These are phyloP conservation scores for Tragelaphus scriptus DNA, from an alignment of 2,113 vertebrate genomes.

Conservation along the genomic window DNA sequence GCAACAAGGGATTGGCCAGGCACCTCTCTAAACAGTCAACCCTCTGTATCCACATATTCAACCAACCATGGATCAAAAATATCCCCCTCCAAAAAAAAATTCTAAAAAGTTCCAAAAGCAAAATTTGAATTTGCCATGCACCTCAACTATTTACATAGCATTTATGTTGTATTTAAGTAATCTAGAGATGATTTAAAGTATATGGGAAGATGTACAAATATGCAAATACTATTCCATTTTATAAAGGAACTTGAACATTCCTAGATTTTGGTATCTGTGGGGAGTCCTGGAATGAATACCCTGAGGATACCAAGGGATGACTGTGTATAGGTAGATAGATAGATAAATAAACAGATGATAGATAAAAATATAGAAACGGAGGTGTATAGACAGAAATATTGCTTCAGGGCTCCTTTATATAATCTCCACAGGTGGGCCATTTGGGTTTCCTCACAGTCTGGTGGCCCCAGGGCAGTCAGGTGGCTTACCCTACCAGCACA, in stretches of 20 bases:
- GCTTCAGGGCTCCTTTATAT: neutral
- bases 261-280: neutral
- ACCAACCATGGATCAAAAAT: neutral
- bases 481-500: neutral
- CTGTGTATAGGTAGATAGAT: neutral
- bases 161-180: neutral
- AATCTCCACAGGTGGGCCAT: neutral
- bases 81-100: neutral
- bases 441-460: neutral
- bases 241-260: neutral
- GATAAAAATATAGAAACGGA: neutral
- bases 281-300: neutral
- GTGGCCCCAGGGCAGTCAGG: neutral
- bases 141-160: neutral
- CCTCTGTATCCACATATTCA: neutral
- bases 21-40: neutral
- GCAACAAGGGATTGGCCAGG: neutral
- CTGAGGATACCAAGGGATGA: neutral
- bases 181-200: neutral
- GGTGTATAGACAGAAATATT: neutral
- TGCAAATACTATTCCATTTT: neutral
- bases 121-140: neutral
- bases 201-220: neutral
- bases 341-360: neutral
- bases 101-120: neutral